phyloP scores from a whole-genome alignment of 2,888 invertebrate species.

The Oscheius onirici region DNA sequence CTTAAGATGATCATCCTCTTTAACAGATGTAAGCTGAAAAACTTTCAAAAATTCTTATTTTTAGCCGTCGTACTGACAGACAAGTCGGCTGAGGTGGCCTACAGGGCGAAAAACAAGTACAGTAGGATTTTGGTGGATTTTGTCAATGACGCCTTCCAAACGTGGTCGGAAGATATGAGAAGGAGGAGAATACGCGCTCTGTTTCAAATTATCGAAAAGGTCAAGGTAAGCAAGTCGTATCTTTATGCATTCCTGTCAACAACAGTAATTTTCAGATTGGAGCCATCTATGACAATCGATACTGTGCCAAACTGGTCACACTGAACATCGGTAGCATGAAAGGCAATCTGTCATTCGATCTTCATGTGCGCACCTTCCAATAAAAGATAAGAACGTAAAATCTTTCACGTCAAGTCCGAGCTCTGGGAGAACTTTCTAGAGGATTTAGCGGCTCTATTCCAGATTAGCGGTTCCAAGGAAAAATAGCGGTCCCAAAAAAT shows the following conservation, averaged over 20 bases:
- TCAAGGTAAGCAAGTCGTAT: no score
- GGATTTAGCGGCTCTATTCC: no score
- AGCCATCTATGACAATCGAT: slow-evolving; percentile 19
- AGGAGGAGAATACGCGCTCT: background rate
- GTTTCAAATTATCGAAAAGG: background rate
- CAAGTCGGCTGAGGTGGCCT: background rate
- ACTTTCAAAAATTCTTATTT: no score
- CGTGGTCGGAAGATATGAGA: background rate
- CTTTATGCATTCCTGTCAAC: no score
- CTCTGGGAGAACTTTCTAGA: no score
- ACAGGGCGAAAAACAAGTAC: slow-evolving; percentile 7
- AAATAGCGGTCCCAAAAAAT: no score
- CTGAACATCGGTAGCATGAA: slow-evolving; percentile 20
- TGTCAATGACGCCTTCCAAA: slow-evolving; percentile 12
- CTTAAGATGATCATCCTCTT: slow-evolving; percentile 22
- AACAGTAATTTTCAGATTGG: background rate
- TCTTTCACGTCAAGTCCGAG: no score
- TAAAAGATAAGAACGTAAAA: no score
- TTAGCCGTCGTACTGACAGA: slow-evolving; percentile 1
- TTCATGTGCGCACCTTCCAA: slow-evolving; percentile 21
- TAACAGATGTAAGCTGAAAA: slow-evolving; percentile 6
- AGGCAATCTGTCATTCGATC: slow-evolving; percentile 18
- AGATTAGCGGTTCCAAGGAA: no score
- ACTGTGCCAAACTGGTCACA: slow-evolving; percentile 14
- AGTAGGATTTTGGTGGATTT: slow-evolving; percentile 6